Base-by-base conservation (phyloP, 2,113 vertebrate species). In the Nyctereutes procyonoides region DNA sequence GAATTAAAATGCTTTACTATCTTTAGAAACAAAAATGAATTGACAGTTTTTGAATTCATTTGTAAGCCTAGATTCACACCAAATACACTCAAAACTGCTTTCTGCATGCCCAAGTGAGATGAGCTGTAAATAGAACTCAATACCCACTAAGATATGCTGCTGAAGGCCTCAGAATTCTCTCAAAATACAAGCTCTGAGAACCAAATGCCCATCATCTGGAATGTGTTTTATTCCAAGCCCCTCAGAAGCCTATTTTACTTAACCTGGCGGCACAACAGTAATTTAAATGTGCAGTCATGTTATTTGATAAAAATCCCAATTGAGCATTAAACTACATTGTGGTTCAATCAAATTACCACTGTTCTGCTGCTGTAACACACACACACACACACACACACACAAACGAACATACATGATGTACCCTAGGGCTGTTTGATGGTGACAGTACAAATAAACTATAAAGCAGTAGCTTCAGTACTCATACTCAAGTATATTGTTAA, bases 221-320 rank as follows among this genome's bases (percentile, higher is more conserved):
- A 80, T 55, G 51, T 56, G 74, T 60, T 90, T 93, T 55, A 95
- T 55, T 38, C 32, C 63, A 71, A 95, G 73, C 91, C 48, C 51
- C 82, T 92, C 77, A 71, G 77, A 97, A 93, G 35, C 62, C 83
- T 58, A 26, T 10, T 6, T 91, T 90, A 94, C 58, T 90, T 96
- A 88, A 87, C n/a, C 83, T 79, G 60, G 84, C 8, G 17, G 63
- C 95, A 94, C 58, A 90, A 86, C 12, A 60, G 90, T 85, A 92
- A 96, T 96, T 96, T 95, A 93, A 95, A 85, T n/a, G 91, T 94
- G 63, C 38, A 97, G 69, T 80, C 79, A 58, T 96, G 63, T 92
- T 96, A 98, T 96, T 88, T 93, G 93, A 92, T 95, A 93, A 96
- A 96, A 97, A 96, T 93, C 94, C 97, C 94, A 98, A 89, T 19